Base-by-base conservation (phyloP, 2,797 vertebrate genomes). In the Simalia tracyae region DNA sequence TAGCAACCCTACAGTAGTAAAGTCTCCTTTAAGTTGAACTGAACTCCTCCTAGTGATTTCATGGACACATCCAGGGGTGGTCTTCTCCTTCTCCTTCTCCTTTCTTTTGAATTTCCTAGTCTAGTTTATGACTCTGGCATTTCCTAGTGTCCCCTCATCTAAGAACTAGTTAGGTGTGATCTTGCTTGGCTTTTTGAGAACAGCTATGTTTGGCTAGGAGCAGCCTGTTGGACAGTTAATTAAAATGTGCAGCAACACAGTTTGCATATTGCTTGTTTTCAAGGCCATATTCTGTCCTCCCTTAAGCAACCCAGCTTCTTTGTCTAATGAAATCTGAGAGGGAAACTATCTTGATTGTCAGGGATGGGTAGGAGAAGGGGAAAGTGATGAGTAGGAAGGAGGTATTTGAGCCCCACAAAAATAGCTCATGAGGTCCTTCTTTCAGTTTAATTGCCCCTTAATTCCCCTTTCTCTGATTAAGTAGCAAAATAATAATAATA, bases 311-410 rank as follows among this genome's bases (percentile, higher is more conserved):
- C 92, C 0, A 24, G 92, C 4, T 97, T 96, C 97, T 97, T 97
- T 97, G 95, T 96, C 95, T 98, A 97, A 98, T 97, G 96, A 96
- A 96, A 97, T 95, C 96, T 97, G 97, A 97, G 97, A 97, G 96
- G 84, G 94, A 96, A 96, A 92, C 96, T 97, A 94, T 94, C 93
- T 94, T 96, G 97, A 97, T 96, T 97, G 97, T 97, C 97, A 97
- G 96, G 36, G 19, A 42, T 22, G 19, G 8, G 94, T 96, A 97
- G 97, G 96, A 96, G 95, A 95, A 92, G 95, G 94, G 93, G 95
- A 26, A n/a, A 56, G 28, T 15, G 60, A 42, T 42, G 9, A 46
- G 5, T 91, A 94, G 93, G 92, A 90, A 95, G 91, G 94, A 95
- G 98, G 93, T 94, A 95, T 96, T 93, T 93, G 95, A 96, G 92